phyloP scores from a whole-genome alignment of 37 sponge, comb jelly and placozoan species.

The Agelas oroides region DNA sequence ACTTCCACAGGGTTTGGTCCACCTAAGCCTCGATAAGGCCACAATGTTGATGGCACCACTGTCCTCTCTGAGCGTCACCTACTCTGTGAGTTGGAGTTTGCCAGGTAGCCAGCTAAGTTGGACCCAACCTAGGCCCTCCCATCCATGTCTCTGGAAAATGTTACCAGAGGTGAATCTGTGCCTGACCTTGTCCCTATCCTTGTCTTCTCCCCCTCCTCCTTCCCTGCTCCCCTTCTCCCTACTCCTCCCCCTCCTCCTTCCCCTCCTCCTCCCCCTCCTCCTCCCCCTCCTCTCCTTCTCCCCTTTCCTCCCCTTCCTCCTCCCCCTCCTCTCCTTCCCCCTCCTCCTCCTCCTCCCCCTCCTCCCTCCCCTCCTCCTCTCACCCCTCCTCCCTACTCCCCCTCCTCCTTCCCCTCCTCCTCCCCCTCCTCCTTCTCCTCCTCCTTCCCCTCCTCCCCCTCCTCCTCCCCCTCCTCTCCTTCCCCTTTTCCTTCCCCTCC shows the following conservation, averaged over 20 bases:
- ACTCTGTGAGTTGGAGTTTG: constrained; percentile 70
- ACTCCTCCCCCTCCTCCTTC: not conserved
- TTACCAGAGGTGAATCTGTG: not conserved
- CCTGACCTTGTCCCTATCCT: not conserved
- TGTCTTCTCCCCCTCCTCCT: no score
- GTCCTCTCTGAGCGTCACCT: constrained; percentile 64
- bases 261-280: not conserved
- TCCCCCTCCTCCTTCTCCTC: not conserved
- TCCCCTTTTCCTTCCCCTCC: no score
- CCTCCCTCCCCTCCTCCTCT: no score
- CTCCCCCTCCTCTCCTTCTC: not conserved
- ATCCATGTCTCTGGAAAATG: no score
- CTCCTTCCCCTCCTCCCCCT: not conserved
- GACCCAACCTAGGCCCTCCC: no score
- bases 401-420: not conserved
- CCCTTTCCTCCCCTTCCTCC: not conserved
- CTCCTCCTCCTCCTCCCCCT: not conserved
- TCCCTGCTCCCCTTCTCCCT: no score
- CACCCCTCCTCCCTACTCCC: no score
- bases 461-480: not conserved
- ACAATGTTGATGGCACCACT: constrained; percentile 45
- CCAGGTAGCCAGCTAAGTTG: no score
- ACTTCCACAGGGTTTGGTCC: constrained; percentile 55
- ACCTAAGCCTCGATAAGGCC: constrained; percentile 38
- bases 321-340: not conserved